A percentile compares a stretch with the other conserved stretches of the same genome.
Evolutionary conservation across 2,797 vertebrate genomes (phyloP).

Genomic region (Florisuga fusca): DNA sequence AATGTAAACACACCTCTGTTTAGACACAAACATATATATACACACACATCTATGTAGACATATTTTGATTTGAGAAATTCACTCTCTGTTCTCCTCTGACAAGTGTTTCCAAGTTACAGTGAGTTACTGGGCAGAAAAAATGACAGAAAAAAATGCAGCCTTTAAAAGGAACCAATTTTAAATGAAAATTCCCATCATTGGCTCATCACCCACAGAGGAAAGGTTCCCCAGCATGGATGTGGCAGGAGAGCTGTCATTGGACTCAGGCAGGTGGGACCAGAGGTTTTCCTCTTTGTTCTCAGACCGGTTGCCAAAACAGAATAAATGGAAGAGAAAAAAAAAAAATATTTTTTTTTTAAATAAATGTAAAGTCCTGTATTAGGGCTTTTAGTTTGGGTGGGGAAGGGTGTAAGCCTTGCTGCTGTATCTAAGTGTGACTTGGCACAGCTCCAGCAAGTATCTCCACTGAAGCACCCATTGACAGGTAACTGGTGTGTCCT

Average conservation of each 20-base stretch:
- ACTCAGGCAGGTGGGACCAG: neutral
- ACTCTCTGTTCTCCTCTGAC: neutral
- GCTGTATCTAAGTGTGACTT: neutral
- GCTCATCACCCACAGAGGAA: neutral
- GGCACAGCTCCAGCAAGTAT: neutral
- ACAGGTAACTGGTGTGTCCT: neutral
- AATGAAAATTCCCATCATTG: neutral
- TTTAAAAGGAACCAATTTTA: neutral
- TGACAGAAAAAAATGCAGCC: neutral
- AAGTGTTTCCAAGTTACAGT: neutral
- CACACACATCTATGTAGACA: neutral
- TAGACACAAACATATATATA: neutral
- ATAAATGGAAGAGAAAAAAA: neutral
- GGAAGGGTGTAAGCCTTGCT: neutral
- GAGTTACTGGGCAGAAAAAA: neutral
- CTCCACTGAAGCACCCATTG: neutral
- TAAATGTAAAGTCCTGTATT: neutral
- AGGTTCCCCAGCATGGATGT: rapidly evolving
- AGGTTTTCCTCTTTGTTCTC: neutral
- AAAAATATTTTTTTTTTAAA: neutral
- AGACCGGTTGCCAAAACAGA: neutral
- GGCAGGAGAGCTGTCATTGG: neutral
- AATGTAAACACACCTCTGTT: neutral
- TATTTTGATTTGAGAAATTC: neutral
- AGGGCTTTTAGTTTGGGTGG: neutral